Base-by-base conservation (phyloP, 2,113 vertebrate genomes). In the Spermophilus dauricus region DNA sequence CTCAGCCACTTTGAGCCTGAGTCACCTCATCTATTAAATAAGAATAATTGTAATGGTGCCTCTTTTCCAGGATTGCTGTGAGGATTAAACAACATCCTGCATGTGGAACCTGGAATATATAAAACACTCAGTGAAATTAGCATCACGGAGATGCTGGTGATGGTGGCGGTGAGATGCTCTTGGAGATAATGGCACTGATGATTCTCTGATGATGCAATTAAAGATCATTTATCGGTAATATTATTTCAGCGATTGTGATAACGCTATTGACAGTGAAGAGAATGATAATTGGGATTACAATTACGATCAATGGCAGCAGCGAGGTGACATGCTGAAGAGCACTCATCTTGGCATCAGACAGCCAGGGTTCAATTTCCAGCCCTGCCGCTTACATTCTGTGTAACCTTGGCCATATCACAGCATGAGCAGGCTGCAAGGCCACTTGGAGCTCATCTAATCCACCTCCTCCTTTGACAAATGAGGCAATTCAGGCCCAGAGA, bases 151-250 rank as follows among this genome's bases (percentile, higher is more conserved):
- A 30, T 5, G 39, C 17, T 32, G 82, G 32, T 20, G 86, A 16
- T 28, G 51, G 39, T 51, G 65, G 8, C 13, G 51, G 45, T 16
- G 63, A 84, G 78, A 61, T 8, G n/a, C 61, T 56, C 10, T 20
- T 28, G 56, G 73, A 72, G 70, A 81, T 61, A 96, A 69, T 63
- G 37, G 82, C 53, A 4, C 45, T 80, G 91, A 80, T 88, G 85
- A 93, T 24, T 89, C 65, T 82, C 83, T 70, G 48, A 72, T 51
- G 96, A 58, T 75, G 84, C 80, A 20, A 91, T 91, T 91, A 97
- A 56, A 91, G 73, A 37, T 53, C 86, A 45, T 37, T 94, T 93
- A 81, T 81, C 61, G 72, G 92, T 48, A 76, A 45, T 58, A 70
- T 65, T 34, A 89, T 48, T 48, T 84, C 96, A 53, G 76, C 18